Conservation (phyloP, 1,140 invertebrate genomes). For the Rhyzopertha dominica region DNA sequence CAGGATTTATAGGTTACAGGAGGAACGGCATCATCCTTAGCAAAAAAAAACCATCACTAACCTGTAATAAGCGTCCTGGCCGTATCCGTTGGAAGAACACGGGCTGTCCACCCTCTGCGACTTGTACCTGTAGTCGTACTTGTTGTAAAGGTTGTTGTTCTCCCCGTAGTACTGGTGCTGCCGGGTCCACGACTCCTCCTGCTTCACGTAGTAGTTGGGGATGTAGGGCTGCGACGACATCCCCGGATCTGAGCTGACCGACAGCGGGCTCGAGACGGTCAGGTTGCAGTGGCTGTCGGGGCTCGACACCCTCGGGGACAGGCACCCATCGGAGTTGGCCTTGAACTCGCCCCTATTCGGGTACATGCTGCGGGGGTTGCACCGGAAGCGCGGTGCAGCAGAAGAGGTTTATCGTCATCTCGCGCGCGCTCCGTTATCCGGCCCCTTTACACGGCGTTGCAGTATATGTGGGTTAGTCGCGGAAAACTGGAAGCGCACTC, state of each 20-base stretch:
- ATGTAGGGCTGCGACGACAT: slow-evolving; percentile 41
- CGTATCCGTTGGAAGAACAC: slow-evolving; percentile 17
- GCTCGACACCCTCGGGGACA: slow-evolving; percentile 36
- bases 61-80: no score
- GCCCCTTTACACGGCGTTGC: neutral
- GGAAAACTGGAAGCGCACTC: slow-evolving; percentile 10
- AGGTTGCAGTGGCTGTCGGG: slow-evolving; percentile 36
- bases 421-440: slow-evolving; percentile 12
- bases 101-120: slow-evolving; percentile 11
- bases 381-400: neutral
- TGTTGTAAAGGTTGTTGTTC: slow-evolving; percentile 42
- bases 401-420: neutral
- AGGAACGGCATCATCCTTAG: no score
- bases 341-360: slow-evolving; percentile 12
- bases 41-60: no score
- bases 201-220: slow-evolving; percentile 32
- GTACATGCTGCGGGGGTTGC: neutral
- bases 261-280: slow-evolving; percentile 32
- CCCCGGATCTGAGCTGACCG: slow-evolving; percentile 34
- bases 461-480: slow-evolving; percentile 11
- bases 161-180: slow-evolving; percentile 35
- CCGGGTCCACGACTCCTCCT: slow-evolving; percentile 19
- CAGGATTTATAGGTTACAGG: no score
- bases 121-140: slow-evolving; percentile 31
- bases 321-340: slow-evolving; percentile 34